These are phyloP conservation scores for Saccostrea echinata DNA, from an alignment of 1,140 invertebrate genomes.

Conservation along the genomic window DNA sequence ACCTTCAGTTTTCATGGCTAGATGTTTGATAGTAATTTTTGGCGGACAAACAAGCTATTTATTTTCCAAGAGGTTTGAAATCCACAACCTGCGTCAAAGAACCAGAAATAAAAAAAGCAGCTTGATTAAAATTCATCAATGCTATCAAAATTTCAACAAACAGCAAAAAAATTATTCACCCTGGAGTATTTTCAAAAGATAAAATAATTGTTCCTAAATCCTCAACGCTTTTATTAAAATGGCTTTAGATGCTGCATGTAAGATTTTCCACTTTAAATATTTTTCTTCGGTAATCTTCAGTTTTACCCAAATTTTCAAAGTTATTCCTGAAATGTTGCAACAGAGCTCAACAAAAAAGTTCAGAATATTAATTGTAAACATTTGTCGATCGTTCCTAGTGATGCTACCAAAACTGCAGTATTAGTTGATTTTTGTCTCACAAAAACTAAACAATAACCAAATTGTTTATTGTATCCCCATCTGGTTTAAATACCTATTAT, in stretches of 20 bases:
- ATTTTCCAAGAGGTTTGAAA: not conserved
- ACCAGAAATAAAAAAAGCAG: not conserved
- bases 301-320: not conserved
- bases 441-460: not conserved
- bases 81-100: conserved; percentile 8
- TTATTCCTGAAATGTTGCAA: conserved; percentile 2
- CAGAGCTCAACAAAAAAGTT: not conserved
- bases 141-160: not conserved
- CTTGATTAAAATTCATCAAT: not conserved
- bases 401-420: not conserved
- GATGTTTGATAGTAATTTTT: conserved; percentile 1
- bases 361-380: conserved; percentile 14
- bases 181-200: not conserved
- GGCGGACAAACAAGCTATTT: not conserved
- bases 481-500: not conserved
- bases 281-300: not conserved
- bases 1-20: conserved; percentile 2
- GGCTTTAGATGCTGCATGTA: not conserved
- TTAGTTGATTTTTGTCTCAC: conserved; percentile 1
- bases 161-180: not conserved
- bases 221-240: not conserved
- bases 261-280: not conserved
- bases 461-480: not conserved
- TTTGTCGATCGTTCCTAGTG: not conserved
- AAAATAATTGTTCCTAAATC: not conserved